phyloP scores from a whole-genome alignment of 2,797 vertebrate species.

The Heterohyrax brucei region DNA sequence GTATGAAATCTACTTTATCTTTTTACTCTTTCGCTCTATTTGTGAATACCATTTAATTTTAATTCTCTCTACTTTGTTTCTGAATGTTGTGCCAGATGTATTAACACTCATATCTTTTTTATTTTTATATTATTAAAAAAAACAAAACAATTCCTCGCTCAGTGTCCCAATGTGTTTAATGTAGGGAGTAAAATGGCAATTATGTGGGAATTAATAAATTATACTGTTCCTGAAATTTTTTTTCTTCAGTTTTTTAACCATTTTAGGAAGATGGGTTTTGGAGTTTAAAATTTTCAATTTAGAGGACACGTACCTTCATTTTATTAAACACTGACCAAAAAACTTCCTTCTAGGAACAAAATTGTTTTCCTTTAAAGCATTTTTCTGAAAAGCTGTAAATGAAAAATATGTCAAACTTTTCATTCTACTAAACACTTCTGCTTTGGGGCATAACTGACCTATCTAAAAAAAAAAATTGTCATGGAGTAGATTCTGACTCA shows the following conservation, averaged over 20 bases:
- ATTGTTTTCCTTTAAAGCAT: neutral
- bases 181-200: neutral
- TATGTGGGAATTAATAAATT: constrained; percentile 70
- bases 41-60: neutral
- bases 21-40: constrained; percentile 47
- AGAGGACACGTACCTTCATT: constrained; percentile 42
- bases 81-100: constrained; percentile 40
- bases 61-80: neutral
- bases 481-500: too few species aligned
- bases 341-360: neutral
- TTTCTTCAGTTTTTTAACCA: constrained; percentile 79
- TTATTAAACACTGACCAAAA: constrained; percentile 66
- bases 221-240: constrained; percentile 76
- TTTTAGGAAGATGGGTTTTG: constrained; percentile 73
- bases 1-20: neutral
- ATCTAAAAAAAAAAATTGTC: neutral
- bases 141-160: neutral
- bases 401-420: constrained; percentile 20
- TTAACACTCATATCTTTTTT: neutral
- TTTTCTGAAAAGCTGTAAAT: constrained; percentile 69
- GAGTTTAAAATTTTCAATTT: constrained; percentile 81
- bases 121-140: neutral
- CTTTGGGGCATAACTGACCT: constrained; percentile 60
- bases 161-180: neutral
- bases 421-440: constrained; percentile 25